Evolutionary conservation across 2,113 vertebrate genomes (phyloP), one percentile per base, ranked within the genome.

Genomic region (Ahaetulla prasina): DNA sequence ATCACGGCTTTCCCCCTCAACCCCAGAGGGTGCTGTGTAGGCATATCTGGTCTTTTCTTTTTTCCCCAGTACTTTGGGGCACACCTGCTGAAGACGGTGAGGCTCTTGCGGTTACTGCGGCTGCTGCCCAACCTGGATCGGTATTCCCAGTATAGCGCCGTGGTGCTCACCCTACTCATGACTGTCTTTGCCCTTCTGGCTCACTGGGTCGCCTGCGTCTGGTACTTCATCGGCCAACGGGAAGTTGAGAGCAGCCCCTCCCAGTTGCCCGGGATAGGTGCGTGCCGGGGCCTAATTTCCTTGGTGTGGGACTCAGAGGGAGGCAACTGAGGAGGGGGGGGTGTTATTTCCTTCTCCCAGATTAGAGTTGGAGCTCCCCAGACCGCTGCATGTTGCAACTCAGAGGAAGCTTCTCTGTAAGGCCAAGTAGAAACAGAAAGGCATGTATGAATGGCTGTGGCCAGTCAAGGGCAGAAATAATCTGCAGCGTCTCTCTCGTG

Each of bases 121-220:
- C 96, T 97, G 85, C 96, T 97, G 8, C 97, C 97, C 0, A 87
- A 96, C 84, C 94, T 97, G 95, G 97, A 97, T 93, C 96, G 96
- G 35, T 97, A 97, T 94, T 97, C 97, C 0, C 97, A 97, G 92
- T 97, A 97, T 94, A 97, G 97, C 2, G 97, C 97, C 0, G 96
- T 97, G 49, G 97, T 97, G 92, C 96, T 97, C 27, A 97, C 96
- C 25, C 94, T 97, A 90, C 96, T 97, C 92, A 97, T 97, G 97
- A 96, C 96, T 0, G 97, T 97, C 93, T 97, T 97, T 4, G 97
- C 97, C 30, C 95, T 97, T 89, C 96, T 97, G 0, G 97, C 97
- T 30, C 97, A 97, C 95, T 97, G 97, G 97, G 97, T 97, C 10
- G 97, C 97, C 93, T 97, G 97, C 11, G 8, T 96, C 94, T 97